Evolutionary conservation across 2,113 vertebrate genomes (phyloP).

Genomic region (Myocastor coypus): DNA sequence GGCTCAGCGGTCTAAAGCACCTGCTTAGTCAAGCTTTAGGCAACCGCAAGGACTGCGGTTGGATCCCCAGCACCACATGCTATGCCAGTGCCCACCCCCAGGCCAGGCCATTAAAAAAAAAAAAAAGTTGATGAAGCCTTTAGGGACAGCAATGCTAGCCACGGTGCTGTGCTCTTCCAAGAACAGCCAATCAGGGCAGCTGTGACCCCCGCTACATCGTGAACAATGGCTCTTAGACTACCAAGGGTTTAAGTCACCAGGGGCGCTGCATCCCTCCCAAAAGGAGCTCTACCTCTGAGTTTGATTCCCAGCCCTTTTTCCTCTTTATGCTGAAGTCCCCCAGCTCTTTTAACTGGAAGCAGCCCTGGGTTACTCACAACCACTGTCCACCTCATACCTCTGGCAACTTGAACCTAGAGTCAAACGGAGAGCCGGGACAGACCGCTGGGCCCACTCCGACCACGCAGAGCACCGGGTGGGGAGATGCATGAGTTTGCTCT

Average conservation of each 20-base stretch:
- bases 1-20: too few relatives aligned
- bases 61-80: too few relatives aligned
- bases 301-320: neutral
- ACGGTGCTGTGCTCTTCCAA: rapidly evolving
- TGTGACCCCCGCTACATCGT: neutral
- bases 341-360: neutral
- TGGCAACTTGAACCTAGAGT: neutral
- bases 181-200: neutral
- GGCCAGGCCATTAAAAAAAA: too few relatives aligned
- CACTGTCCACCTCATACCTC: neutral
- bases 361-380: neutral
- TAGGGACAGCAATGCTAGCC: too few relatives aligned
- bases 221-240: neutral
- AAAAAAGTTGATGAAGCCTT: neutral
- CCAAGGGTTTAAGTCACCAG: neutral
- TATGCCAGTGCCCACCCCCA: too few relatives aligned
- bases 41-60: too few relatives aligned
- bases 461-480: neutral
- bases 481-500: neutral
- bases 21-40: too few relatives aligned
- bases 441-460: neutral
- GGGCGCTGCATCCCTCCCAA: too few relatives aligned
- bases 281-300: neutral
- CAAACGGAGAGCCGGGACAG: neutral
- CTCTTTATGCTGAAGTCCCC: neutral